Conservation (phyloP, 2,888 invertebrate species). For the Dilophus febrilis region DNA sequence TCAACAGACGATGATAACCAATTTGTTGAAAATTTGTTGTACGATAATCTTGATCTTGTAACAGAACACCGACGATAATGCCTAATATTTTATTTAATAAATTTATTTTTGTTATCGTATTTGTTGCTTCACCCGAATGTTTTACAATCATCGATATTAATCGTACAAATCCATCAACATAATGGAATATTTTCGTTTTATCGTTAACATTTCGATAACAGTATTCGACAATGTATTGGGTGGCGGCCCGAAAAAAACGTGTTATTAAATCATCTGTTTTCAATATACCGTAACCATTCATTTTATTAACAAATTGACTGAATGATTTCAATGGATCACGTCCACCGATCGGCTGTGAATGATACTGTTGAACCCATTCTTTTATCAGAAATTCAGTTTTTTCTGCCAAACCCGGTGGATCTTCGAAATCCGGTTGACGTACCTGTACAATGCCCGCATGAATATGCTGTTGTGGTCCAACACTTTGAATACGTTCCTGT, state of each 20-base stretch:
- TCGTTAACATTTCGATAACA: slow-evolving; percentile 74
- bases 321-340: slow-evolving; percentile 83
- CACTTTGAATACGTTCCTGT: slow-evolving; percentile 58
- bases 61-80: slow-evolving; percentile 84
- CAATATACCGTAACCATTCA: slow-evolving; percentile 90
- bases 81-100: slow-evolving; percentile 86
- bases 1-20: slow-evolving; percentile 92
- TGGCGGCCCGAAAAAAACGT: slow-evolving; percentile 89
- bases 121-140: slow-evolving; percentile 76
- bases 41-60: slow-evolving; percentile 91
- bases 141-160: slow-evolving; percentile 89
- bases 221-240: slow-evolving; percentile 90
- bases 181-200: slow-evolving; percentile 85
- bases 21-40: slow-evolving; percentile 74
- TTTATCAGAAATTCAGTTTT: slow-evolving; percentile 86
- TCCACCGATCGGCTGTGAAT: slow-evolving; percentile 54
- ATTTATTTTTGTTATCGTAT: slow-evolving; percentile 84
- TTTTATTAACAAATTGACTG: slow-evolving; percentile 83
- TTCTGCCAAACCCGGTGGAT: slow-evolving; percentile 85
- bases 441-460: slow-evolving; percentile 82
- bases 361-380: slow-evolving; percentile 89
- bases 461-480: slow-evolving; percentile 75
- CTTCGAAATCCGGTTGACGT: slow-evolving; percentile 70
- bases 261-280: slow-evolving; percentile 97
- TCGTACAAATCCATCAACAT: slow-evolving; percentile 87